Evolutionary conservation across 2,113 vertebrate species (phyloP), one percentile per base, ranked within the genome.

Genomic region (Falco punctatus): DNA sequence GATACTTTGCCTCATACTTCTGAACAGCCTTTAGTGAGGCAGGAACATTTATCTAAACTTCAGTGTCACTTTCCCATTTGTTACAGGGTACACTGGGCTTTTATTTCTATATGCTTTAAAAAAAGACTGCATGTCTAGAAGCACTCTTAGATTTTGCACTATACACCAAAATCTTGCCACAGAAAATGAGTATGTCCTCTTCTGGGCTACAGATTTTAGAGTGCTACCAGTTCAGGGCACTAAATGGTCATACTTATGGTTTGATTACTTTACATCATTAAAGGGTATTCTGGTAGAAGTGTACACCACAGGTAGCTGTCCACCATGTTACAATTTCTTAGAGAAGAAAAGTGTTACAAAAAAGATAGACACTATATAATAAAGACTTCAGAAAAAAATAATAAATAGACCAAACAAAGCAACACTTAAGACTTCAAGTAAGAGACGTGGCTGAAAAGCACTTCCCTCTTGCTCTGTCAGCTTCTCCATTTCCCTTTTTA

Each of bases 401-500:
- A 93, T 67, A 78, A 94, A 86, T 52, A 94, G 38, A 75, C 27
- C 33, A 81, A 96, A 86, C 58, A 92, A 87, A 94, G 44, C 67
- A 92, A 86, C 55, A 54, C 54, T 88, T 96, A 86, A 90, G 94
- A 88, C 58, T 92, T 91, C 92, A 89, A 70, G 58, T 74, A 88
- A 88, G 57, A 96, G 24, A 46, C 62, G 86, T 49, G 66, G 64
- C 62, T 94, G 66, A 95, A 92, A 92, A 94, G 80, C 23, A 89
- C 69, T 83, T 90, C 69, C 8, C 44, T 95, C 72, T 88, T 86
- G 58, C 79, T 90, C 89, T 84, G 67, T 65, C 81, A 90, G 73
- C 75, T 92, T 74, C 81, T 90, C 44, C 30, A 4, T 92, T 96
- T 94, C 93, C 54, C 42, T 96, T 96, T 96, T 97, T 96, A 97